Percentiles rank a stretch among this genome's conserved stretches.
phyloP scores from a whole-genome alignment of 1,140 invertebrate species.

The Pogonomyrmex californicus region DNA sequence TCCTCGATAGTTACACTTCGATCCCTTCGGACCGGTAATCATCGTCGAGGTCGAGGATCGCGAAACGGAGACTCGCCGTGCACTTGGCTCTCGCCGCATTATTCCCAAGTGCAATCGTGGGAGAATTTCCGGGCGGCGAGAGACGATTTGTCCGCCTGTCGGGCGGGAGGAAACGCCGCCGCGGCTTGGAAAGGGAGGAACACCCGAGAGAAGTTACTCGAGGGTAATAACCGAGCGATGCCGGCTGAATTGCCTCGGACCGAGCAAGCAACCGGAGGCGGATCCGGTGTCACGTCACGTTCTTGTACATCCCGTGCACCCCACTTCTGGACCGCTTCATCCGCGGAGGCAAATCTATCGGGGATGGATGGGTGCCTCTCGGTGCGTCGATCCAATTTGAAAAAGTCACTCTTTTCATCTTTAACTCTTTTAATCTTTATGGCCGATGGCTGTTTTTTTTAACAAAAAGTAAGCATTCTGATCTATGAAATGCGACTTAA shows the following conservation, averaged over 20 bases:
- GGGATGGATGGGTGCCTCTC: neutral
- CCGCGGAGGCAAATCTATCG: conserved; percentile 3
- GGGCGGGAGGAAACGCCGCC: conserved; percentile 25
- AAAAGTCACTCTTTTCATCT: neutral
- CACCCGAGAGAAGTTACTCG: conserved; percentile 72
- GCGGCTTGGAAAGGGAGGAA: conserved; percentile 55
- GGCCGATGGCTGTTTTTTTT: neutral
- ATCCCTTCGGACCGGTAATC: conserved; percentile 50
- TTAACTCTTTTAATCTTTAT: too few relatives aligned
- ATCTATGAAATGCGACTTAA: neutral
- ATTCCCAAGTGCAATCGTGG: conserved; percentile 53
- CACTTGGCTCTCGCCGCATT: conserved; percentile 32
- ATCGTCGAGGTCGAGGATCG: conserved; percentile 35
- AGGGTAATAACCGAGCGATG: conserved; percentile 73
- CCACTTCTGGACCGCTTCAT: conserved; percentile 59
- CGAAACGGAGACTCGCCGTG: conserved; percentile 11
- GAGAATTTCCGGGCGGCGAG: conserved; percentile 49
- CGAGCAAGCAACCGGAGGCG: conserved; percentile 74
- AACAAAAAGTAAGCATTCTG: neutral
- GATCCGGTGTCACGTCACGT: conserved; percentile 77
- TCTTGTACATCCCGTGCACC: conserved; percentile 70
- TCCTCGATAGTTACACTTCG: conserved; percentile 37
- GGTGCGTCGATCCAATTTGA: neutral
- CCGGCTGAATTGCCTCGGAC: conserved; percentile 70
- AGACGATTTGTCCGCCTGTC: conserved; percentile 58